These are phyloP conservation scores for Drosophila kikkawai DNA, from an alignment of 1,140 invertebrate species.

Conservation along the genomic window DNA sequence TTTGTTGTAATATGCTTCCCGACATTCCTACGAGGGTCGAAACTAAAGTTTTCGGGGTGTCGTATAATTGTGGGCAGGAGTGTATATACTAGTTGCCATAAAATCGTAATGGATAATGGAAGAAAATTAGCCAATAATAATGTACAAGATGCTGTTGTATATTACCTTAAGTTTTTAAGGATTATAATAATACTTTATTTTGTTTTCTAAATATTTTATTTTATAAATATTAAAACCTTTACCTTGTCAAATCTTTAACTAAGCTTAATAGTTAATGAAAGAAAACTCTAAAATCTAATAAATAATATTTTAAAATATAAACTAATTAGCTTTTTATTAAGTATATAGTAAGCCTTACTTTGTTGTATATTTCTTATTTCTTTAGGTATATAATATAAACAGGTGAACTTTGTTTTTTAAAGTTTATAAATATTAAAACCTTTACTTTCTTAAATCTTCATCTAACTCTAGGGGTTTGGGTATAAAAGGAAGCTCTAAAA, in stretches of 20 bases:
- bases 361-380: neutral
- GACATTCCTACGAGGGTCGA: no score
- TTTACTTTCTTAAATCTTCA: no score
- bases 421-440: no score
- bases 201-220: no score
- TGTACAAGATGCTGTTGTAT: neutral
- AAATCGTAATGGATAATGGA: constrained; percentile 30
- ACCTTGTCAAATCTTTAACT: neutral
- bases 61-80: no score
- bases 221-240: neutral
- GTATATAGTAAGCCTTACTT: neutral
- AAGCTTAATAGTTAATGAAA: no score
- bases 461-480: no score
- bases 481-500: neutral
- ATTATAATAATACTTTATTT: neutral
- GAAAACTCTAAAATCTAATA: neutral
- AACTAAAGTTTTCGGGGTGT: no score
- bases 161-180: neutral
- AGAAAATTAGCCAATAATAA: constrained; percentile 13
- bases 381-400: no score
- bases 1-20: no score
- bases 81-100: constrained; percentile 6
- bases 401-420: no score
- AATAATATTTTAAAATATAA: neutral
- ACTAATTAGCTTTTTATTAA: neutral